Percentiles rank a stretch among this genome's conserved stretches.
Conservation (phyloP, 2,888 invertebrate species). For the Lysandra bellargus region DNA sequence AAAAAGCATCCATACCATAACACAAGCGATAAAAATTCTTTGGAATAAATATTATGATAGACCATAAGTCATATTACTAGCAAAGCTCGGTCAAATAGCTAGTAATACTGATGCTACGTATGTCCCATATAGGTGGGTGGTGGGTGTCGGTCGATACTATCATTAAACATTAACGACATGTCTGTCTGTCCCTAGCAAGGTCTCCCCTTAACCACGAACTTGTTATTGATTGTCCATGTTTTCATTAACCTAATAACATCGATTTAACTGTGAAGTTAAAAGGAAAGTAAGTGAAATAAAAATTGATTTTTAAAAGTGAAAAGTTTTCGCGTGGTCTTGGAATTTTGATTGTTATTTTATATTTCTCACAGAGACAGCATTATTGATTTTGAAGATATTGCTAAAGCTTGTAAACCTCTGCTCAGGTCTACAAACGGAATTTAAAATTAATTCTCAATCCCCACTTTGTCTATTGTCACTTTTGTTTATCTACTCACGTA, state of each 20-base stretch:
- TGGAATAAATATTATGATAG: neutral
- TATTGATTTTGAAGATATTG: too few species aligned
- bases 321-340: neutral
- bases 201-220: conserved; percentile 18
- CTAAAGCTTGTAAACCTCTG: too few species aligned
- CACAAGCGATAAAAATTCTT: neutral
- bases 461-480: too few species aligned
- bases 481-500: too few species aligned
- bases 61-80: neutral
- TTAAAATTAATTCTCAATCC: too few species aligned
- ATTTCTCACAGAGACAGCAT: too few species aligned
- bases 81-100: neutral
- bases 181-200: conserved; percentile 57
- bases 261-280: neutral
- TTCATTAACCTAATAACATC: conserved; percentile 1
- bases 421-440: too few species aligned
- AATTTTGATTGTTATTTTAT: too few species aligned
- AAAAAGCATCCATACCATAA: too few species aligned
- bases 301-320: neutral
- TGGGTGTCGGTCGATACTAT: conserved; percentile 51
- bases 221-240: conserved; percentile 20
- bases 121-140: conserved; percentile 35
- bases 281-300: neutral
- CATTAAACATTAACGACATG: conserved; percentile 71
- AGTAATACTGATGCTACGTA: neutral